These are phyloP conservation scores for Tyto alba DNA, from an alignment of 2,113 vertebrate genomes.

Conservation along the genomic window DNA sequence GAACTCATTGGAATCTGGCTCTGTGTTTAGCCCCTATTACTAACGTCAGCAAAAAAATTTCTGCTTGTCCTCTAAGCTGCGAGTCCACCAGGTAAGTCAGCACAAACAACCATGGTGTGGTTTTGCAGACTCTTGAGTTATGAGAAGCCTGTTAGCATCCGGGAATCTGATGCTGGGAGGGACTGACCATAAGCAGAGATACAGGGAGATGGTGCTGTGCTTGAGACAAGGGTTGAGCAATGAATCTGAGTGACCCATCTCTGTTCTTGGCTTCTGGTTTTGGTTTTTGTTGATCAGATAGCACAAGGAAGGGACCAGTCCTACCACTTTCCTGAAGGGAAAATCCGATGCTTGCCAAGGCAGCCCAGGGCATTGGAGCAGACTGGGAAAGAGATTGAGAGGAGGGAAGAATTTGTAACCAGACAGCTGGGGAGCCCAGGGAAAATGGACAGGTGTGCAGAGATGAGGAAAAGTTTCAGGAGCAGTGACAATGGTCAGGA, in stretches of 20 bases:
- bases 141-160: not conserved
- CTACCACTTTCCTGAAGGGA: not conserved
- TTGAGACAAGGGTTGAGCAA: not conserved
- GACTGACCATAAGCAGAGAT: not conserved
- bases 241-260: not conserved
- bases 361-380: not conserved
- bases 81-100: not conserved
- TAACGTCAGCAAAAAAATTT: not conserved
- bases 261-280: not conserved
- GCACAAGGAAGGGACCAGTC: not conserved
- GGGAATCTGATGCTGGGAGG: not conserved
- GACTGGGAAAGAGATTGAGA: not conserved
- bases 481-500: not conserved
- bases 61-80: not conserved
- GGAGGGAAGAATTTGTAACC: not conserved
- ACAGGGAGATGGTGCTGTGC: not conserved
- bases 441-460: rapidly evolving
- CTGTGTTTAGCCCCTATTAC: not conserved
- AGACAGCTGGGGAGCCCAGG: not conserved
- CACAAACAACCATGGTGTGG: rapidly evolving
- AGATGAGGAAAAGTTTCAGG: not conserved
- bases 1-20: not conserved
- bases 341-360: not conserved
- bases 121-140: not conserved
- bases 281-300: not conserved